Evolutionary conservation across 2,113 vertebrate species (phyloP).

Genomic region (Centropus bengalensis): DNA sequence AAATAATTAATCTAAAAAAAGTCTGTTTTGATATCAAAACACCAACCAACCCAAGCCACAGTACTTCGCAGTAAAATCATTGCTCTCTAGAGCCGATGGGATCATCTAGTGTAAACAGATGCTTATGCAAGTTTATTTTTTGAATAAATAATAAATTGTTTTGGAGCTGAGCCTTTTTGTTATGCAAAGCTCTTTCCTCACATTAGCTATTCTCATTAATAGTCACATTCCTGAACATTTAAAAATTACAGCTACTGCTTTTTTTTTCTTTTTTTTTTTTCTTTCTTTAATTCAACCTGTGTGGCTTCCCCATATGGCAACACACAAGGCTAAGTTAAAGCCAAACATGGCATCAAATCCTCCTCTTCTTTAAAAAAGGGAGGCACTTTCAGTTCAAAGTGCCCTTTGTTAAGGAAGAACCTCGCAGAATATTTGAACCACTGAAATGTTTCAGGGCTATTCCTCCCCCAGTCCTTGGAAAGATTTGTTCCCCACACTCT

Average conservation of each 20-base stretch:
- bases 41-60: background rate
- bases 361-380: background rate
- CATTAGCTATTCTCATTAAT: background rate
- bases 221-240: background rate
- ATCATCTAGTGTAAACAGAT: background rate
- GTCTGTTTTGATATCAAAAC: background rate
- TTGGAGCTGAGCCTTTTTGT: background rate
- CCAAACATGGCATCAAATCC: background rate
- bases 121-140: background rate
- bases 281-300: slow-evolving; percentile 2
- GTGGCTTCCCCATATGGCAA: background rate
- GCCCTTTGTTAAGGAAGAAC: background rate
- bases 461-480: background rate
- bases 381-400: background rate
- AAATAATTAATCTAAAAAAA: background rate
- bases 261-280: background rate
- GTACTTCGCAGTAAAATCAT: background rate
- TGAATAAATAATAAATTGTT: background rate
- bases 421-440: background rate
- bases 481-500: background rate
- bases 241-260: background rate
- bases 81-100: background rate
- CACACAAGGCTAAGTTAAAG: background rate
- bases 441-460: background rate
- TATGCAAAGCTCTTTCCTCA: background rate